phyloP scores from a whole-genome alignment of 2,888 invertebrate genomes.

The Pristionchus fissidentatus region DNA sequence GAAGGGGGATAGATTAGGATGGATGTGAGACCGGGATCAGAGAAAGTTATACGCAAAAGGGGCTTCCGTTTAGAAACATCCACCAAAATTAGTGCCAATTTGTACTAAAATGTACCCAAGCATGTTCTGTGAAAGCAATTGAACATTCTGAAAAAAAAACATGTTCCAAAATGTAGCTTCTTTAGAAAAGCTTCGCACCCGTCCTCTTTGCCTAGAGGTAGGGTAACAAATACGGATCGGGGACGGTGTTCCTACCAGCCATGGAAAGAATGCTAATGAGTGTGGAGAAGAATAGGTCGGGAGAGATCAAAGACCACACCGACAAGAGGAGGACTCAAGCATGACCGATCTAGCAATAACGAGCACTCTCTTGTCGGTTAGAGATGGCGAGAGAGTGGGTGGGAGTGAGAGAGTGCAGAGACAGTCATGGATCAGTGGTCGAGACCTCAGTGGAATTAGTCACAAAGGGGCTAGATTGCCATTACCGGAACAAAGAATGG shows the following conservation, averaged over 20 bases:
- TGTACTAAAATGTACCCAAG: too few relatives aligned
- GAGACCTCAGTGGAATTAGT: too few relatives aligned
- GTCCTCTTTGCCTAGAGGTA: too few relatives aligned
- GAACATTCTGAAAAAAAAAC: too few relatives aligned
- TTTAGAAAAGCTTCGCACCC: too few relatives aligned
- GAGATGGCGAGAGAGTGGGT: not conserved
- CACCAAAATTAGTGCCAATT: too few relatives aligned
- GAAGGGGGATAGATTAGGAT: not conserved
- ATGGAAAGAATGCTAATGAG: not conserved
- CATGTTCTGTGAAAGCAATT: too few relatives aligned
- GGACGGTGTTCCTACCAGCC: not conserved
- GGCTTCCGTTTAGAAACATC: not conserved
- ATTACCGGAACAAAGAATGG: too few relatives aligned
- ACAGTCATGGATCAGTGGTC: not conserved
- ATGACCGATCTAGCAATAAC: not conserved
- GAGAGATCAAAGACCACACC: conserved; percentile 19
- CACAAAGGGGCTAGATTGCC: too few relatives aligned
- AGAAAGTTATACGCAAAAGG: too few relatives aligned
- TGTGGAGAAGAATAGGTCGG: not conserved
- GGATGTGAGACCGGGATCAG: too few relatives aligned
- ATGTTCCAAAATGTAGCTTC: too few relatives aligned
- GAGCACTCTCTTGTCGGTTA: not conserved
- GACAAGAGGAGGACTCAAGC: not conserved
- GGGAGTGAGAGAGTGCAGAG: not conserved
- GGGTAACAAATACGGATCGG: not conserved